phyloP scores from a whole-genome alignment of 2,888 invertebrate species.

The Dryobota labecula region DNA sequence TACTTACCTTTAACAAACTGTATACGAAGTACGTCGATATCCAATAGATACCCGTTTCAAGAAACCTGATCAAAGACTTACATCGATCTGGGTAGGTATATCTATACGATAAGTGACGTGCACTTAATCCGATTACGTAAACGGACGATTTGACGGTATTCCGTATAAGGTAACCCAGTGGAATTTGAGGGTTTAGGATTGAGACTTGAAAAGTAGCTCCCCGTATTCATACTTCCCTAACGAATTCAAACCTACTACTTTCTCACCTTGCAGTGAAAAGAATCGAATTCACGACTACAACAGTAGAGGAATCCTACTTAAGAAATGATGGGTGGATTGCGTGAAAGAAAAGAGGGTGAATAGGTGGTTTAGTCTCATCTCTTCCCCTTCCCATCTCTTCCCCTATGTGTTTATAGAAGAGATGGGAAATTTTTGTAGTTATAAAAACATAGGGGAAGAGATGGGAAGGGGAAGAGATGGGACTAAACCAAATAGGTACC shows the following conservation, averaged over 20 bases:
- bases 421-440: no score
- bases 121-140: slow-evolving; percentile 51
- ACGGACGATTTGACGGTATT: slow-evolving; percentile 36
- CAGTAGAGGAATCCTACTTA: not conserved
- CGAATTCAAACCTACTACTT: no score
- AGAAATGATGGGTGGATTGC: not conserved
- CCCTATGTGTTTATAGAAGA: no score
- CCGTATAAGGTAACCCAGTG: slow-evolving; percentile 32
- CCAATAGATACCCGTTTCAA: slow-evolving; percentile 15
- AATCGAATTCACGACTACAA: no score
- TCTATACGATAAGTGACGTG: slow-evolving; percentile 29
- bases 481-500: no score
- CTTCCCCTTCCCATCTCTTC: no score
- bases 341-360: not conserved
- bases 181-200: slow-evolving; percentile 3
- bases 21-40: not conserved
- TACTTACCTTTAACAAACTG: not conserved
- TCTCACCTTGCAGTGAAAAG: not conserved
- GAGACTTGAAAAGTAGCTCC: not conserved
- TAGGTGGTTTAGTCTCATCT: no score
- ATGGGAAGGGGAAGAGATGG: no score
- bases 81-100: slow-evolving; percentile 27
- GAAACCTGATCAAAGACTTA: slow-evolving; percentile 53
- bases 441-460: no score
- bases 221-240: not conserved